Base-by-base conservation (phyloP, 2,888 invertebrate genomes). In the Zelleria hepariella region DNA sequence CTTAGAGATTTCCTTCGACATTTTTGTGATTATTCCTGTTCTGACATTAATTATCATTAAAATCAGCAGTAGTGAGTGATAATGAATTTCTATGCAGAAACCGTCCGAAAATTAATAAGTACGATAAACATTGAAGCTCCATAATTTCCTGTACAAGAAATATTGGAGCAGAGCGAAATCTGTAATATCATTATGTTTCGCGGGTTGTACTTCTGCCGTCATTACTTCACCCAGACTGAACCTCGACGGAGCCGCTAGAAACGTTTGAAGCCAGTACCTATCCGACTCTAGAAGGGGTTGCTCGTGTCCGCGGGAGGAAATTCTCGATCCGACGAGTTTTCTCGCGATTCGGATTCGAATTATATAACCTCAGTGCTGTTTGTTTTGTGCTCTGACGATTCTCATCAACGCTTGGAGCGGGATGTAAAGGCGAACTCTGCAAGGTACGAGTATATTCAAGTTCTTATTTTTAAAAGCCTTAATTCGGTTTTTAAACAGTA, bases 281-380 rank as follows among this genome's bases (percentile, higher is more conserved):
- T 67, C 68, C 66, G 69, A 66, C 65, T 71, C 65, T 66, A 61
- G 64, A 60, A 48, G 64, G 69, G 70, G 73, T 66, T 61, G 72
- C 72, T 72, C 74, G 80, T 71, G 72, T 70, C 59, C 42, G 25
- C 61, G 59, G 60, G 57, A 62, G 61, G 25, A 21, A 61, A 62
- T 67, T 68, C 63, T 65, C 66, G 64, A 70, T 66, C 66, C 71
- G 61, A 71, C 82, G 80, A 78, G 73, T 76, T 79, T 69, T 69
- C 78, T 74, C 77, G 80, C 75, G 78, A 71, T 60, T 58, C 58
- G 67, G 62, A 66, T 70, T 67, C 67, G 71, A 70, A 81, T 87
- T 86, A 86, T 82, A 87, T 86, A 86, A 86, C 76, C 62, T 15
- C 68, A 69, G 82, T 85, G 80, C 68, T 74, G 74, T 80, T 82